Evolutionary conservation across 1,140 invertebrate species (phyloP).

Genomic region (Drosophila tsacasi): DNA sequence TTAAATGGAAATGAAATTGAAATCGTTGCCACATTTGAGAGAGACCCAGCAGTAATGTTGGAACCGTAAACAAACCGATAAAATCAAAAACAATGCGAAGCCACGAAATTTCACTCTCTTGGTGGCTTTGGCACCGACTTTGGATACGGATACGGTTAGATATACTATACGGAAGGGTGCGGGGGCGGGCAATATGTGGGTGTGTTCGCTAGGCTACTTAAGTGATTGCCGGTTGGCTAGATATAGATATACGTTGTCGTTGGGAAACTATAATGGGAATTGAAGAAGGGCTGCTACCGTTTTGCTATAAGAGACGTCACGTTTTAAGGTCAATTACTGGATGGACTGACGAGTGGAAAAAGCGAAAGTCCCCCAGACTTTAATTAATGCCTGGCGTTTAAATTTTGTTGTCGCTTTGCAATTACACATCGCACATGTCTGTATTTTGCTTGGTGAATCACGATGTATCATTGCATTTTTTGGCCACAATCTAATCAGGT

Average conservation of each 20-base stretch:
- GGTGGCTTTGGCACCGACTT: slow-evolving; percentile 22
- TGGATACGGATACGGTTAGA: slow-evolving; percentile 5
- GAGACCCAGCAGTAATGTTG: slow-evolving; percentile 7
- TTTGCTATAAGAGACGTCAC: slow-evolving; percentile 43
- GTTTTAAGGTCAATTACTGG: slow-evolving; percentile 72
- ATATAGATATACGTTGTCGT: slow-evolving; percentile 53
- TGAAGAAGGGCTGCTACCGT: slow-evolving; percentile 44
- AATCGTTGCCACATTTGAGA: slow-evolving; percentile 44
- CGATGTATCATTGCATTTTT: slow-evolving; percentile 44
- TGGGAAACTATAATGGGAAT: slow-evolving; percentile 49
- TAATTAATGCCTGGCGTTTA: slow-evolving; percentile 41
- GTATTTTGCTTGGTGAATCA: slow-evolving; percentile 38
- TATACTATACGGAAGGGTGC: background rate
- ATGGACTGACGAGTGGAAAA: background rate
- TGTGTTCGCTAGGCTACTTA: slow-evolving; percentile 64
- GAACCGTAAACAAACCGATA: slow-evolving; percentile 42
- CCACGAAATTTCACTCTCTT: slow-evolving; percentile 52
- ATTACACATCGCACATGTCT: slow-evolving; percentile 36
- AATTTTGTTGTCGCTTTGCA: slow-evolving; percentile 28
- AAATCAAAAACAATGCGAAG: slow-evolving; percentile 52
- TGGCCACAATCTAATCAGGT: slow-evolving; percentile 55
- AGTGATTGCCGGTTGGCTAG: slow-evolving; percentile 66
- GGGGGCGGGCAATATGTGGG: slow-evolving; percentile 47
- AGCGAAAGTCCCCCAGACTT: slow-evolving; percentile 43
- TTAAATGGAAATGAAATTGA: slow-evolving; percentile 63